A percentile compares a stretch with the other conserved stretches of the same genome.
These are phyloP conservation scores for Colletes latitarsis DNA, from an alignment of 1,140 invertebrate species.

Conservation along the genomic window DNA sequence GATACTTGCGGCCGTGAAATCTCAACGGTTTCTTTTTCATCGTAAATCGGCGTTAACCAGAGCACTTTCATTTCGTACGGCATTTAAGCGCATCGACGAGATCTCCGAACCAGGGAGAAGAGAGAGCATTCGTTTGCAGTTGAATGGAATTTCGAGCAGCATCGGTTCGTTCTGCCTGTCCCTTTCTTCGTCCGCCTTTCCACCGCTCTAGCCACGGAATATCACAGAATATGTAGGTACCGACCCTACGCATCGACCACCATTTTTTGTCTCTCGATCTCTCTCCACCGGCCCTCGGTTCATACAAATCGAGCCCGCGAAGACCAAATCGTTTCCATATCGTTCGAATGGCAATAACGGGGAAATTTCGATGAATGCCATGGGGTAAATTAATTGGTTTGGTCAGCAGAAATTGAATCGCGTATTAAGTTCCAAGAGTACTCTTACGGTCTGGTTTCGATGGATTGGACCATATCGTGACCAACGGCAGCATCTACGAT, in stretches of 20 bases:
- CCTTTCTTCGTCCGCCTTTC: too few relatives aligned
- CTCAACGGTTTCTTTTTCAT: too few relatives aligned
- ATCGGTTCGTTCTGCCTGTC: too few relatives aligned
- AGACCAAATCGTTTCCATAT: background rate
- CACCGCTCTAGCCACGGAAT: too few relatives aligned
- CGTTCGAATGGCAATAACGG: background rate
- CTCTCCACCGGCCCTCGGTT: background rate
- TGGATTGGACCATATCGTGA: background rate
- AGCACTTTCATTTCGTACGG: too few relatives aligned
- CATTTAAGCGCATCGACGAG: too few relatives aligned
- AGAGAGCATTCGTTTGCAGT: too few relatives aligned
- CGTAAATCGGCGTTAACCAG: too few relatives aligned
- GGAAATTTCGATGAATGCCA: slow-evolving; percentile 7
- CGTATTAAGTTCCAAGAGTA: background rate
- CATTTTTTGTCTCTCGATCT: background rate
- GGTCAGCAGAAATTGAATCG: background rate
- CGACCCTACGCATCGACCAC: background rate
- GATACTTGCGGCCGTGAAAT: too few relatives aligned
- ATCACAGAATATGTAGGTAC: too few relatives aligned
- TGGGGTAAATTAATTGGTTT: slow-evolving; percentile 2
- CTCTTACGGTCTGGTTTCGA: slow-evolving; percentile 17
- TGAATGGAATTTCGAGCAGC: too few relatives aligned
- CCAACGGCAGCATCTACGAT: background rate
- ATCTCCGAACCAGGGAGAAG: too few relatives aligned
- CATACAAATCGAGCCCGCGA: background rate